These are phyloP conservation scores for Semnopithecus entellus DNA, from an alignment of 2,113 vertebrate species.

Conservation along the genomic window DNA sequence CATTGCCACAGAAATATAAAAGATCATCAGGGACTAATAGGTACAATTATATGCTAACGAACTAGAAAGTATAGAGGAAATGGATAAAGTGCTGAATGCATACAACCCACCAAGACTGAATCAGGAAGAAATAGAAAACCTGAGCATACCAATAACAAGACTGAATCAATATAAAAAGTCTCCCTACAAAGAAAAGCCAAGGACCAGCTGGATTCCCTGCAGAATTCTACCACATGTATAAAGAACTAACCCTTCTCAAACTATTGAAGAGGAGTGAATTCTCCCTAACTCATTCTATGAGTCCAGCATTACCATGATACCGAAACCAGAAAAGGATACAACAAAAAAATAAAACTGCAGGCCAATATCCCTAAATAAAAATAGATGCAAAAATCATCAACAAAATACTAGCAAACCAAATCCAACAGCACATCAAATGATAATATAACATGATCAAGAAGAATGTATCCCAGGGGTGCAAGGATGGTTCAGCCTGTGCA, in stretches of 20 bases:
- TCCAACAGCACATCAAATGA: not conserved
- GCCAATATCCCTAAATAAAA: not conserved
- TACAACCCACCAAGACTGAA: not conserved
- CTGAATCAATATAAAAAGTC: not conserved
- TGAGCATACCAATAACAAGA: not conserved
- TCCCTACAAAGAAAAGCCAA: not conserved
- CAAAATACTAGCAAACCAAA: not conserved
- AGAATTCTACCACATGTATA: not conserved
- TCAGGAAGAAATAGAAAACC: not conserved
- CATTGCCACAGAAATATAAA: not conserved
- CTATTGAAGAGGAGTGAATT: not conserved
- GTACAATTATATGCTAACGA: not conserved
- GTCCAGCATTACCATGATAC: not conserved
- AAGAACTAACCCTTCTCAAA: not conserved
- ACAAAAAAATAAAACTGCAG: not conserved
- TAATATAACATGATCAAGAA: not conserved
- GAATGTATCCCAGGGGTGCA: not conserved
- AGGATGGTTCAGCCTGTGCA: not conserved
- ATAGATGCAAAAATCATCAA: not conserved
- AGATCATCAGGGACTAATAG: not conserved
- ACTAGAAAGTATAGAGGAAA: not conserved
- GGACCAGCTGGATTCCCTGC: not conserved
- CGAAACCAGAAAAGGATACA: not conserved
- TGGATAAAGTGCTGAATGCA: not conserved
- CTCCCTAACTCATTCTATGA: not conserved